Base-by-base conservation (phyloP, 2,113 vertebrate species). In the Brachyistius frenatus region DNA sequence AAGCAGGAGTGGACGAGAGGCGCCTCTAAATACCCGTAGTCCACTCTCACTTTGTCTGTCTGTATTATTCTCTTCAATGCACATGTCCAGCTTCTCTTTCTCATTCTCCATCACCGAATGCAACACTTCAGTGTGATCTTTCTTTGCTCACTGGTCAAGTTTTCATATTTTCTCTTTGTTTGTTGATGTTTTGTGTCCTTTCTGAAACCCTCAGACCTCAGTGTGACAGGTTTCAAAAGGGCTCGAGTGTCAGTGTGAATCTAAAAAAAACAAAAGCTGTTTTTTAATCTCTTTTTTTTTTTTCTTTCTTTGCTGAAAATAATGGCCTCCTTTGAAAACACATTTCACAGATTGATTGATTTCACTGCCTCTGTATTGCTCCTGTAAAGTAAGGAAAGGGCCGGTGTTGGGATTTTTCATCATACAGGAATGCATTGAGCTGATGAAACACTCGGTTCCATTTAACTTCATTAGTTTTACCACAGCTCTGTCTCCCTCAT, bases 391-490 rank as follows among this genome's bases (percentile, higher is more conserved):
- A 41, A 61, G 23, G 55, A 60, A 61, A 72, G 39, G 64, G 64
- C 9, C 35, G 77, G 37, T 1, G 4, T 1, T 11, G 67, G 37
- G 31, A 23, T 52, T 78, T 56, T 41, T 23, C 23, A 81, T 80
- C 61, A 80, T 71, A 66, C 36, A 2, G 49, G 49, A 7, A 73
- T 77, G 67, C 80, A 57, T 7, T 73, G 76, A 73, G 83, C 67
- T 86, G 83, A 89, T 89, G 82, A 91, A 82, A 85, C 80, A 62
- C 68, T 61, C 10, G 4, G 13, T 77, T 85, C 83, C 81, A 71
- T 81, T 86, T 80, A 86, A 89, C 83, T 81, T 84, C 73, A 86
- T 83, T 86, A n/a, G 83, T 81, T 87, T 81, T 72, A 76, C 75
- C 78, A 57, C 44, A 63, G 72, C 83, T 79, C 77, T 44, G 63